These are phyloP conservation scores for Sebastes umbrosus DNA, from an alignment of 2,797 vertebrate species.

Conservation along the genomic window DNA sequence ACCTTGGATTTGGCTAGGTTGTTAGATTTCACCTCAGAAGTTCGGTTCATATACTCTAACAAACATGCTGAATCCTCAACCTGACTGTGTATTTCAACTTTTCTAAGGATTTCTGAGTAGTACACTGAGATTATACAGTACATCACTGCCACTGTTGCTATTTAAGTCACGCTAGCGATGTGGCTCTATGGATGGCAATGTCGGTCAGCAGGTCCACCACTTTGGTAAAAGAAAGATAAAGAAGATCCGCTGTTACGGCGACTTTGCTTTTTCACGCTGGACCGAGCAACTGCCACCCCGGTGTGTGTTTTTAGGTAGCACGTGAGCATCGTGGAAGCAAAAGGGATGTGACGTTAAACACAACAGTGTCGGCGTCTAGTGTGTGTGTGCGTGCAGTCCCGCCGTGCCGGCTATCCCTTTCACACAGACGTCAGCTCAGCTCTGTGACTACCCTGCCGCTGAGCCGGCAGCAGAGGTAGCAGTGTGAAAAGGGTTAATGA, in stretches of 20 bases:
- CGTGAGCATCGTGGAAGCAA: accelerated
- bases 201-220: neutral
- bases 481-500: too few species aligned
- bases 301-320: too few species aligned
- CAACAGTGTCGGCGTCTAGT: too few species aligned
- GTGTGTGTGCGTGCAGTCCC: too few species aligned
- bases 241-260: too few species aligned
- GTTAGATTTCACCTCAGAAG: slow-evolving; percentile 3
- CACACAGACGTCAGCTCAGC: too few species aligned
- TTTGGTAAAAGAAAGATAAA: neutral
- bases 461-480: accelerated
- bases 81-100: neutral
- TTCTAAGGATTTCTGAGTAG: neutral
- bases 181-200: neutral
- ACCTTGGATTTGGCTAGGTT: neutral
- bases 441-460: too few species aligned
- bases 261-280: too few species aligned
- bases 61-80: neutral
- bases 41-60: neutral
- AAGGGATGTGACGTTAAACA: too few species aligned
- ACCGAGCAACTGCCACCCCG: too few species aligned
- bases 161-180: neutral
- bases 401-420: too few species aligned
- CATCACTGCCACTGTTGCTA: neutral
- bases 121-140: neutral